phyloP scores from a whole-genome alignment of 2,113 vertebrate genomes.

The Seriola rivoliana region DNA sequence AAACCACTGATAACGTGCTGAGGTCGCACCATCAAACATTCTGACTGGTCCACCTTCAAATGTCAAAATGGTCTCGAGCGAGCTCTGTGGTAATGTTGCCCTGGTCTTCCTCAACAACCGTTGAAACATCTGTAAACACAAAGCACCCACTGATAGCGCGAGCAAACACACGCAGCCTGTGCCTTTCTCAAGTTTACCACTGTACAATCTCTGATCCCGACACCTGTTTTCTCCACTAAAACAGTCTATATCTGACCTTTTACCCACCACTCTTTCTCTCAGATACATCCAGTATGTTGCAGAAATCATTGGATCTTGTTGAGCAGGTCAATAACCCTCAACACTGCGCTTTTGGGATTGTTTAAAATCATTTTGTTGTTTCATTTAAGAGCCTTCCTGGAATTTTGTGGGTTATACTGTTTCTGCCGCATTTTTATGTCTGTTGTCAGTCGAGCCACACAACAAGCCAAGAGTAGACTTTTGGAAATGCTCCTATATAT shows the following conservation, averaged over 20 bases:
- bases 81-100: constrained; percentile 12
- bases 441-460: constrained; percentile 55
- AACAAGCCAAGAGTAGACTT: constrained; percentile 58
- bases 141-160: constrained; percentile 60
- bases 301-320: not conserved
- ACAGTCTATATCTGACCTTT: not conserved
- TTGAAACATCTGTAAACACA: constrained; percentile 75
- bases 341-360: constrained; percentile 8
- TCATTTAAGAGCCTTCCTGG: constrained; percentile 15
- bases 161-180: constrained; percentile 64
- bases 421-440: constrained; percentile 45
- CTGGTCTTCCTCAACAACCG: constrained; percentile 62
- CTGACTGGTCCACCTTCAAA: constrained; percentile 14
- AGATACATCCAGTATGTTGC: not conserved
- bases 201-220: constrained; percentile 6
- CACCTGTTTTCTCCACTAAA: constrained; percentile 28
- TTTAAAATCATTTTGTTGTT: constrained; percentile 32
- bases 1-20: constrained; percentile 38
- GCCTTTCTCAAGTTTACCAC: constrained; percentile 50
- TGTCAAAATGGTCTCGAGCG: constrained; percentile 23
- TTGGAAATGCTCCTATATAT: constrained; percentile 62
- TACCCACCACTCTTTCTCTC: not conserved
- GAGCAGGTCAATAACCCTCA: not conserved
- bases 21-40: constrained; percentile 29
- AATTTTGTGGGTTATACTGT: constrained; percentile 25